Base-by-base conservation (phyloP, 2,888 invertebrate genomes). In the Chrysolina haemoptera region DNA sequence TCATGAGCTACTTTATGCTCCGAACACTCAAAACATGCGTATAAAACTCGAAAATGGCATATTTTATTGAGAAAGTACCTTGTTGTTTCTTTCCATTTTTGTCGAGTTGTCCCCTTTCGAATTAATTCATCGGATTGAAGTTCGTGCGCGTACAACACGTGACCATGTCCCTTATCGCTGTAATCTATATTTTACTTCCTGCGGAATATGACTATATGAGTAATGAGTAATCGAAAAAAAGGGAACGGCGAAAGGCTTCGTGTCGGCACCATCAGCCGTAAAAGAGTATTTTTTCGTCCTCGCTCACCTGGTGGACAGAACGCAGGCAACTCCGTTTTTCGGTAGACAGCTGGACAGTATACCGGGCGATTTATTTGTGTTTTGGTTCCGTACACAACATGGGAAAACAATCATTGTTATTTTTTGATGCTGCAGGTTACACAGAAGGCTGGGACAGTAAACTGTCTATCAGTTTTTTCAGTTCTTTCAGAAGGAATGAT, bases 261-360 rank as follows among this genome's bases (percentile, higher is more conserved):
- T 59, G 59, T 59, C 27, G 59, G 12, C 27, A 22, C 22, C 59
- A 6, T 35, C 35, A 35, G 59, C 22, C 27, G 59, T 59, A 35
- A 59, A 59, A 59, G 35, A 5, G n/a, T 12, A 14, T 27, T 59
- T 59, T 59, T 27, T 35, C 59, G 8, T 59, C 18, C n/a, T 0
- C 35, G 46, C n/a, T n/a, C 59, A 59, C 59, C 59, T 59, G 59
- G 59, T 59, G 12, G 4, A 14, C 2, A 14, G 46, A 14, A 46
- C n/a, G 46, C 46, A 14, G 14, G 46, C 46, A 14, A 46, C 14
- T 46, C 27, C 27, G 59, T 22, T 16, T 78, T 79, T 79, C 75
- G 74, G 73, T 70, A 73, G 78, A 76, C 82, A 81, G 82, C 79
- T 82, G 82, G 78, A 77, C 79, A 75, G 82, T 82, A 80, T 80